phyloP scores from a whole-genome alignment of 2,113 vertebrate genomes.

The Uria aalge region DNA sequence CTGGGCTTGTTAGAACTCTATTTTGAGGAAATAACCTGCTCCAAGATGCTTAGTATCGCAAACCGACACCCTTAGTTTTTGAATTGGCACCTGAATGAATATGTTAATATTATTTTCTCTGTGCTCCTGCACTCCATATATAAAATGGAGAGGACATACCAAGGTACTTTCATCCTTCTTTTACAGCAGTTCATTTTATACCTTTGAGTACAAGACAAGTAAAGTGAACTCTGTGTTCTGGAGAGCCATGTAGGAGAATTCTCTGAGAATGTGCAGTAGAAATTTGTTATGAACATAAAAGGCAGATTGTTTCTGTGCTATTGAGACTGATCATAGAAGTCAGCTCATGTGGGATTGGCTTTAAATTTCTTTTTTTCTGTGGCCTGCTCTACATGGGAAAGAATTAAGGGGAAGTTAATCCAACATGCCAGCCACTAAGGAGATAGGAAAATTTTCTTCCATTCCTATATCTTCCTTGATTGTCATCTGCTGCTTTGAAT shows the following conservation, averaged over 20 bases:
- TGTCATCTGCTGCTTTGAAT: background rate
- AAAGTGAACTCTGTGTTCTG: background rate
- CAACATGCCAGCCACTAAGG: background rate
- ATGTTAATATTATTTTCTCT: background rate
- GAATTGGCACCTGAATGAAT: background rate
- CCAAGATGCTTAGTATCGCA: background rate
- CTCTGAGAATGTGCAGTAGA: background rate
- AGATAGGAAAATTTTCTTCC: background rate
- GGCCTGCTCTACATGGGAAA: background rate
- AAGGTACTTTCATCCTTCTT: background rate
- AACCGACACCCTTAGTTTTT: background rate
- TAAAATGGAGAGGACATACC: background rate
- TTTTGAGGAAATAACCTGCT: background rate
- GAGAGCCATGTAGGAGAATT: background rate
- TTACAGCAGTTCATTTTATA: background rate
- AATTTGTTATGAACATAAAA: background rate
- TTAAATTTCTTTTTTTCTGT: background rate
- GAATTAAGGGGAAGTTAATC: background rate
- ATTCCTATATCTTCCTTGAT: background rate
- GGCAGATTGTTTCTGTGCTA: background rate
- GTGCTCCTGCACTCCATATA: background rate
- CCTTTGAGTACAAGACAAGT: background rate
- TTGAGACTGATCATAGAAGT: background rate
- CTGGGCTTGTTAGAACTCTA: background rate
- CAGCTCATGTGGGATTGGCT: background rate